phyloP scores from a whole-genome alignment of 2,888 invertebrate genomes.

The Cheilosia grossa region DNA sequence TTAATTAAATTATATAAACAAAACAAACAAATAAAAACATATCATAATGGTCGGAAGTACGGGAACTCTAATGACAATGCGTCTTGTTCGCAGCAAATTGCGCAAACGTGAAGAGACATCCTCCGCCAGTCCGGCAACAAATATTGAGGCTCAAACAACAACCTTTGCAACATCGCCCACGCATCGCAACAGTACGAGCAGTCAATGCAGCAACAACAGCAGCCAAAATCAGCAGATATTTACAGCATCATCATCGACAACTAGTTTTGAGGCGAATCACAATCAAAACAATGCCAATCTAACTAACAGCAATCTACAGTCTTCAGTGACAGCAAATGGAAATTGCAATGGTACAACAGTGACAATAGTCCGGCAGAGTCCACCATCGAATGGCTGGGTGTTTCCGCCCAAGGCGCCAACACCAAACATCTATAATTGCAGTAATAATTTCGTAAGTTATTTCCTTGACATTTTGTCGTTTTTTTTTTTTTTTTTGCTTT shows the following conservation, averaged over 20 bases:
- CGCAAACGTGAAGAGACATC: slow-evolving; percentile 92
- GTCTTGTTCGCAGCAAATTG: slow-evolving; percentile 95
- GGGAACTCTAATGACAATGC: slow-evolving; percentile 93
- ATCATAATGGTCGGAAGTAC: slow-evolving; percentile 91
- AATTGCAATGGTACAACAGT: slow-evolving; percentile 71
- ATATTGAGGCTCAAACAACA: slow-evolving; percentile 85
- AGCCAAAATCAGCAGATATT: slow-evolving; percentile 75
- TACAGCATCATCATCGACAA: slow-evolving; percentile 71
- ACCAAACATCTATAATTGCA: slow-evolving; percentile 87
- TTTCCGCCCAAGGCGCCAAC: slow-evolving; percentile 92
- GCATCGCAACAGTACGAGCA: slow-evolving; percentile 77
- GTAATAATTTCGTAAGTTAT: slow-evolving; percentile 89
- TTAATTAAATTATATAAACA: slow-evolving; percentile 51
- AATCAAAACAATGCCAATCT: slow-evolving; percentile 71
- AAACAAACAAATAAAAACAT: slow-evolving; percentile 52
- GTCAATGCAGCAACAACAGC: slow-evolving; percentile 73
- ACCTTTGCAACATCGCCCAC: slow-evolving; percentile 77
- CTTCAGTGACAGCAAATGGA: slow-evolving; percentile 63
- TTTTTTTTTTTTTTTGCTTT: too few species aligned
- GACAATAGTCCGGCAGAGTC: slow-evolving; percentile 86
- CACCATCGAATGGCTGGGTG: slow-evolving; percentile 89
- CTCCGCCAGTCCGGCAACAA: slow-evolving; percentile 87
- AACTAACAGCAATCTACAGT: slow-evolving; percentile 64
- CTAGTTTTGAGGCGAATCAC: slow-evolving; percentile 71
- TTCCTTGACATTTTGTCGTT: not conserved